Evolutionary conservation across 2,888 invertebrate genomes (phyloP).

Genomic region (Alloscopus bannaensis): DNA sequence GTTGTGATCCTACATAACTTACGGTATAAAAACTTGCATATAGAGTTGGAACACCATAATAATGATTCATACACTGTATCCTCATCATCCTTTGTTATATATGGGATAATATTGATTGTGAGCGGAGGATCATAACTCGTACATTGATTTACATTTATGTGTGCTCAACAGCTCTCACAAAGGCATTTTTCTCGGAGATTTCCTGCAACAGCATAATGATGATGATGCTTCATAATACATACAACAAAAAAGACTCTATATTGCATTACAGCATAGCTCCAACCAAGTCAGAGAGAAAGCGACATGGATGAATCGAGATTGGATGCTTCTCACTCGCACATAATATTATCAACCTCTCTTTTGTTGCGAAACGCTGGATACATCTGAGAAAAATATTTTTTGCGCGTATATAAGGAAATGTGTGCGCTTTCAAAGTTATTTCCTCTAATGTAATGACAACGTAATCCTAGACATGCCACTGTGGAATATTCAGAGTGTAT

Average conservation of each 20-base stretch:
- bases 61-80: conserved; percentile 54
- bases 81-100: conserved; percentile 34
- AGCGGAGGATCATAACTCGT: conserved; percentile 54
- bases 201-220: neutral
- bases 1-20: conserved; percentile 20
- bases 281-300: conserved; percentile 9
- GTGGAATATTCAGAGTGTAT: conserved; percentile 13
- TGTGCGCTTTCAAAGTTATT: conserved; percentile 40
- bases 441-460: conserved; percentile 53
- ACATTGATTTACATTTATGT: conserved; percentile 57
- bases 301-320: conserved; percentile 7
- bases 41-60: conserved; percentile 30
- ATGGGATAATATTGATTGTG: conserved; percentile 54
- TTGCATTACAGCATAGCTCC: no score
- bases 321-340: conserved; percentile 10
- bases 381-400: neutral
- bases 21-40: no score
- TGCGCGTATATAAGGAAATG: neutral
- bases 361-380: neutral
- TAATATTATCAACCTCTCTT: neutral
- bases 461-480: conserved; percentile 48
- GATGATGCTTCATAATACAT: conserved; percentile 1
- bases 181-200: conserved; percentile 2
- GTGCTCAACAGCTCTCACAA: conserved; percentile 19
- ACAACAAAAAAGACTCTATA: neutral